Percentiles rank a stretch among this genome's conserved stretches.
These are phyloP conservation scores for Fringilla coelebs DNA, from an alignment of 2,797 vertebrate species.

Conservation along the genomic window DNA sequence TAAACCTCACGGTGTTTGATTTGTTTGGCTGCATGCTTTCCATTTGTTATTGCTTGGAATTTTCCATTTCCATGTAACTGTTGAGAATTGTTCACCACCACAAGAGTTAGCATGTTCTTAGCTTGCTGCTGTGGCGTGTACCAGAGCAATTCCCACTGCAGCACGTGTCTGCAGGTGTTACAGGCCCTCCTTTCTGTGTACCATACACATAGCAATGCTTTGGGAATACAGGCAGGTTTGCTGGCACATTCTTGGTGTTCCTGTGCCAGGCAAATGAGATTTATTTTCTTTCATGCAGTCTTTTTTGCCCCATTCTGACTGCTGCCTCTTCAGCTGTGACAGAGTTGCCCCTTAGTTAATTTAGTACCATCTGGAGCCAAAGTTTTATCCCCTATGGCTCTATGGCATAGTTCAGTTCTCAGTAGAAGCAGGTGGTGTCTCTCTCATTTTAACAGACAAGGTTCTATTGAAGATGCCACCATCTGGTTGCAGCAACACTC, in stretches of 20 bases:
- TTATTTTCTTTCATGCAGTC: not conserved
- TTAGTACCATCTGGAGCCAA: not conserved
- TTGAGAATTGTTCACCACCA: conserved; percentile 33
- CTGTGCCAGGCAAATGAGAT: not conserved
- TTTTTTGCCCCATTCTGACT: not conserved
- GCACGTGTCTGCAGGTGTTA: not conserved
- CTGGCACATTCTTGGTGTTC: not conserved
- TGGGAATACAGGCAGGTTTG: not conserved
- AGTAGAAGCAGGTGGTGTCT: not conserved
- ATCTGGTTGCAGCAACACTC: not conserved
- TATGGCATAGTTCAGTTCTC: not conserved
- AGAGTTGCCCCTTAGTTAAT: not conserved
- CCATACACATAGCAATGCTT: not conserved
- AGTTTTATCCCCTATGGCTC: not conserved
- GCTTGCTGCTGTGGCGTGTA: conserved; percentile 1
- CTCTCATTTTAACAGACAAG: not conserved
- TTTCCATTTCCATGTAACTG: conserved; percentile 42
- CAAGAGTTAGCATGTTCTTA: conserved; percentile 43
- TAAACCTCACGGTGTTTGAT: conserved; percentile 37
- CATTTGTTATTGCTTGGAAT: not conserved
- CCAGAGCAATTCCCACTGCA: conserved; percentile 14
- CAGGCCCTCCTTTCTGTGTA: not conserved
- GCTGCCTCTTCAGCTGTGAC: not conserved
- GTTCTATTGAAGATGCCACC: not conserved
- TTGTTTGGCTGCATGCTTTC: conserved; percentile 50